Evolutionary conservation across 2,113 vertebrate genomes (phyloP), one percentile per base, ranked within the genome.

Genomic region (Pandion haliaetus): DNA sequence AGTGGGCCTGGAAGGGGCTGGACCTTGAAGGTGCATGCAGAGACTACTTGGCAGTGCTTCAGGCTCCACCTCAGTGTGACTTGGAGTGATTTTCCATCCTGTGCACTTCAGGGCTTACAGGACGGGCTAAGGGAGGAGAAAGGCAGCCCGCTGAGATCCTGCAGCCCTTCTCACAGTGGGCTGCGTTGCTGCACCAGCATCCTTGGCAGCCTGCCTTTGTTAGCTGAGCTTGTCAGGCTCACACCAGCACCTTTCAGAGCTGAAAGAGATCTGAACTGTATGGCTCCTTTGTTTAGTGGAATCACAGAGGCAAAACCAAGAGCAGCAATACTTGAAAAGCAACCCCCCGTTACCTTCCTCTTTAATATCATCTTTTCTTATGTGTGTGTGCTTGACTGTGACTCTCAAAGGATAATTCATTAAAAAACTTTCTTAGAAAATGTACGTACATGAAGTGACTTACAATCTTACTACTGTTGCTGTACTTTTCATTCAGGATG

Each of bases 351-450:
- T 89, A 93, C 67, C n/a, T 93, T 91, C 45, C 49, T 82, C 45
- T 93, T 90, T 89, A 82, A 91, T 84, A 73, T 44, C 10, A 17
- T 82, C 69, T 91, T 92, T 71, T 84, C n/a, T 65, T 74, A 9
- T 63, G 61, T 29, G 7, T 36, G 12, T 49, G 31, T 24, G 49
- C 66, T 93, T 91, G 58, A 77, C 81, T 87, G 81, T 89, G 84
- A 87, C 66, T 89, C 36, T 93, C 81, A 95, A 91, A 95, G 78
- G 45, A 77, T 42, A 90, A 88, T 87, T 85, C 58, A 62, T 95
- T 94, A 10, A 17, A 94, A 96, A 93, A 77, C 32, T 72, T 90
- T 61, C 71, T 82, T 63, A 77, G 77, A 82, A 95, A 95, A 90
- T 25, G 66, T 42, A 85, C 45, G 91, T 32, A 18, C 67, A 26